phyloP scores from a whole-genome alignment of 2,797 vertebrate genomes.

The Diglossa cyanea region DNA sequence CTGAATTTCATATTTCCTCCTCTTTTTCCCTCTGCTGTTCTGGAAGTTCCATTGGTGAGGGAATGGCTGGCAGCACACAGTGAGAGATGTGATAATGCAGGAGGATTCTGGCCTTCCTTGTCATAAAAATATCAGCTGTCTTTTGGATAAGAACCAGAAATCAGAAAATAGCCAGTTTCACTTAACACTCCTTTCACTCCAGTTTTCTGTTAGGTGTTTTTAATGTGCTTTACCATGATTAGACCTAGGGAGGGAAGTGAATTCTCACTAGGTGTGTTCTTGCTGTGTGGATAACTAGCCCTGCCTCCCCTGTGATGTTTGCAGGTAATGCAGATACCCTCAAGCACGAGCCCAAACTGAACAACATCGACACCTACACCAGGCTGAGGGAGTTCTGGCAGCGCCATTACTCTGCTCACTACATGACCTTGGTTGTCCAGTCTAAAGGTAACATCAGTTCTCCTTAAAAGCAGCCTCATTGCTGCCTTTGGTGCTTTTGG shows the following conservation, averaged over 20 bases:
- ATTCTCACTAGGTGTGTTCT: rapidly evolving
- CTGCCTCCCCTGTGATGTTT: neutral
- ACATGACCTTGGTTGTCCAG: conserved; percentile 93
- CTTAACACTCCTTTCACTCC: neutral
- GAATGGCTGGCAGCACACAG: neutral
- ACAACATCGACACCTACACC: conserved; percentile 88
- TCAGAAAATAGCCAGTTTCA: neutral
- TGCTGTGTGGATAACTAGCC: neutral
- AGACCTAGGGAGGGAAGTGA: neutral
- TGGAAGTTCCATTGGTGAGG: neutral
- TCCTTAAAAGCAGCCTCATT: neutral
- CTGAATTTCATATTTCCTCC: neutral
- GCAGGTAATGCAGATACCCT: conserved; percentile 93
- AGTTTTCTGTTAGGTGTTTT: rapidly evolving
- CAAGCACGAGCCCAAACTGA: conserved; percentile 87
- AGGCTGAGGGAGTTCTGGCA: conserved; percentile 89
- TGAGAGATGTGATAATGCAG: neutral
- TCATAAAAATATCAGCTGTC: neutral
- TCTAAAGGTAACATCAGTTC: conserved; percentile 85
- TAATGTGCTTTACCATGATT: neutral
- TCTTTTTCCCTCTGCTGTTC: neutral
- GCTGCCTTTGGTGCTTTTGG: neutral
- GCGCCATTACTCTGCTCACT: conserved; percentile 91
- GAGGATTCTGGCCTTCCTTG: neutral
- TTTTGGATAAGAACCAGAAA: neutral